These are phyloP conservation scores for Recurvirostra avosetta DNA, from an alignment of 2,113 vertebrate species.

Conservation along the genomic window DNA sequence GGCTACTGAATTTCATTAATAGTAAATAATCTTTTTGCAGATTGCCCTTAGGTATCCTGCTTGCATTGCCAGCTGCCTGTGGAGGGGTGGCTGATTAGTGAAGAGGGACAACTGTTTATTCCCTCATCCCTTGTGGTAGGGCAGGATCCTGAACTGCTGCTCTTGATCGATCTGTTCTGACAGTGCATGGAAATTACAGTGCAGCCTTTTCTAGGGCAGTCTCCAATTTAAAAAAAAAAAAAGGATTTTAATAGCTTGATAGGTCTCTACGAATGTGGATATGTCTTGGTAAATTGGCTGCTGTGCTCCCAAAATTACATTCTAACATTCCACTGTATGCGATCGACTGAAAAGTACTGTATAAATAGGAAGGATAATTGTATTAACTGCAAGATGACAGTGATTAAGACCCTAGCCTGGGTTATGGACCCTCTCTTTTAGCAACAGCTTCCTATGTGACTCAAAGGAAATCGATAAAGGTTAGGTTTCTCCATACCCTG, in stretches of 20 bases:
- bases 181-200: background rate
- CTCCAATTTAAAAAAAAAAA: background rate
- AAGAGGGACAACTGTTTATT: background rate
- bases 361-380: background rate
- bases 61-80: background rate
- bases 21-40: background rate
- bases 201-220: background rate
- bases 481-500: background rate
- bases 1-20: background rate
- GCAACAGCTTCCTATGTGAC: background rate
- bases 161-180: background rate
- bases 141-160: background rate
- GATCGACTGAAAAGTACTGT: background rate
- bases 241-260: background rate
- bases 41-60: background rate
- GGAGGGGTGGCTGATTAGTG: background rate
- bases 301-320: background rate
- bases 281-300: background rate
- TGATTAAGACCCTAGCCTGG: background rate
- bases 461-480: background rate
- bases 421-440: background rate
- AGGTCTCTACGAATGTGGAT: background rate
- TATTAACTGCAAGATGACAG: background rate
- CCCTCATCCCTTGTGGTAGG: background rate
- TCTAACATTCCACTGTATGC: background rate